Evolutionary conservation across 2,797 vertebrate species (phyloP).

Genomic region (Phrynocephalus vlangalii): DNA sequence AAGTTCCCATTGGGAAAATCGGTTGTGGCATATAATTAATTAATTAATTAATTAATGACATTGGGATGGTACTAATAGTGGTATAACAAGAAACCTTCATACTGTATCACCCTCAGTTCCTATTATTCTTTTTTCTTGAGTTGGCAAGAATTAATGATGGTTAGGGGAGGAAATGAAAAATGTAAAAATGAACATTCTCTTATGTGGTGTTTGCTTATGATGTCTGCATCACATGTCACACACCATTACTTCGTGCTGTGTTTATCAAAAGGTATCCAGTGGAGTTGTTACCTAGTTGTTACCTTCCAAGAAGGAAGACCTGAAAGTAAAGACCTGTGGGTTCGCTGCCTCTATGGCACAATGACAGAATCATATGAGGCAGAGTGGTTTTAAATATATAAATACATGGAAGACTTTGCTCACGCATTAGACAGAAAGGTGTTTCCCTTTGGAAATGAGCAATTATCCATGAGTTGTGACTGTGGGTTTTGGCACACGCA

Average conservation of each 20-base stretch:
- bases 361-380: conserved; percentile 9
- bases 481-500: conserved; percentile 37
- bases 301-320: neutral
- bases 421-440: conserved; percentile 44
- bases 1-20: too few relatives aligned
- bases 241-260: neutral
- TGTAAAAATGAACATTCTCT: too few relatives aligned
- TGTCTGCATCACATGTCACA: neutral
- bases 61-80: too few relatives aligned
- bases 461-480: conserved; percentile 34
- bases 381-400: neutral
- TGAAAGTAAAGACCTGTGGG: neutral
- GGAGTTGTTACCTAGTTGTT: neutral
- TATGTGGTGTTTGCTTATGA: too few relatives aligned
- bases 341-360: conserved; percentile 24
- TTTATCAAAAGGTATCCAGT: neutral
- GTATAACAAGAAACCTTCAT: too few relatives aligned
- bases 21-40: too few relatives aligned
- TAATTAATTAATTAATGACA: too few relatives aligned
- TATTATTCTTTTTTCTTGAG: too few relatives aligned
- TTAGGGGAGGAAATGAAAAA: too few relatives aligned
- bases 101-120: too few relatives aligned
- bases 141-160: too few relatives aligned
- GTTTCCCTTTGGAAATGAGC: conserved; percentile 36
- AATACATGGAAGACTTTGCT: conserved; percentile 39